Evolutionary conservation across 2,113 vertebrate species (phyloP), one percentile per base, ranked within the genome.

Genomic region (Malurus elegans): DNA sequence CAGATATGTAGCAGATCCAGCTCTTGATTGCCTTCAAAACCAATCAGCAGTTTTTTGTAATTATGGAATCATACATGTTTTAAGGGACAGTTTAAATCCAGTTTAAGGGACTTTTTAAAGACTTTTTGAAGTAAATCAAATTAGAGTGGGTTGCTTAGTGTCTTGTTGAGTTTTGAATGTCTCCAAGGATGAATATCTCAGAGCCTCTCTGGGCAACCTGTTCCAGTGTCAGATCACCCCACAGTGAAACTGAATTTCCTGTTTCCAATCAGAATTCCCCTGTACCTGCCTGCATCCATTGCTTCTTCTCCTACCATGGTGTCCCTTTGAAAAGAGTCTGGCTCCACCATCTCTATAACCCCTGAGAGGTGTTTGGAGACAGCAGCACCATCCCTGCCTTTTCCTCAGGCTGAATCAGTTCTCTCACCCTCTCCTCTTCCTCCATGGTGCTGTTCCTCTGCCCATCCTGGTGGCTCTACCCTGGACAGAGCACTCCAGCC

Each of bases 201-300:
- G 9, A 67, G 51, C 38, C 14, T 75, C 23, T 56, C 48, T 62
- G 31, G 8, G 10, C 16, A 91, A 50, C 15, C 32, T 57, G 24
- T 36, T 58, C 62, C 69, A 67, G 4, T 50, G 19, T n/a, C 14
- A 50, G 34, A 75, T 4, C 28, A 66, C 17, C 24, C 20, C n/a
- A 32, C 12, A 28, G 6, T 18, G n/a, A 71, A 86, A 16, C 0
- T 70, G 4, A 3, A 53, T 70, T 62, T 92, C n/a, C 14, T 36
- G 8, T 38, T 54, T 67, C 21, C 25, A 13, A 31, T n/a, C 38
- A 36, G 29, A 75, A 75, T 79, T 83, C 25, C 38, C 7, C 13
- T 2, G 1, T 57, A 54, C 53, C 48, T 44, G 57, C 10, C 64
- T 32, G 10, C 26, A 17, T 60, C 34, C 0, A 0, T 58, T 84